A percentile compares a stretch with the other conserved stretches of the same genome.
Evolutionary conservation across 1,140 invertebrate species (phyloP).

Genomic region (Drosophila pachea): DNA sequence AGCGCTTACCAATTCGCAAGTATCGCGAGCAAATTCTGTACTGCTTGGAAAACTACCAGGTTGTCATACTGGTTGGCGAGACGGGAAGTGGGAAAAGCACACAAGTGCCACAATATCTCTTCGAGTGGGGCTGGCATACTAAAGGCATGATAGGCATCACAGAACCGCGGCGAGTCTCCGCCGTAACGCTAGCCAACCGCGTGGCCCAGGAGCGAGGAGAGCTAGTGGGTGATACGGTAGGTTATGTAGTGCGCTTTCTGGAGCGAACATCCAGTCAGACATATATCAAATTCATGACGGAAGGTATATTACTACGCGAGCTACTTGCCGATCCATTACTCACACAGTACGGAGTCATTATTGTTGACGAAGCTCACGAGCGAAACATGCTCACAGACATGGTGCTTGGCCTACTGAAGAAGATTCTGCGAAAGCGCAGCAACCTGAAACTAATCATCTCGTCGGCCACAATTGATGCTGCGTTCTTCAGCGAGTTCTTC

Average conservation of each 20-base stretch:
- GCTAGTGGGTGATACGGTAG: constrained; percentile 89
- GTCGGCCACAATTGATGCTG: constrained; percentile 97
- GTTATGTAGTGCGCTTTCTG: constrained; percentile 96
- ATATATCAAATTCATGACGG: constrained; percentile 97
- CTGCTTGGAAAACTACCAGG: constrained; percentile 93
- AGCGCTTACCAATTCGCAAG: constrained; percentile 90
- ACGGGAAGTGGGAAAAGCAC: constrained; percentile 99
- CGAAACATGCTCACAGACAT: constrained; percentile 95
- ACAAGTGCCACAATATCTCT: constrained; percentile 95
- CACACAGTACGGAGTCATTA: constrained; percentile 92
- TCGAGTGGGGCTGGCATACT: constrained; percentile 92
- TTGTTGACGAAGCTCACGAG: constrained; percentile 98
- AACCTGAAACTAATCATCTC: constrained; percentile 93
- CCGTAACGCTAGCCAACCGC: constrained; percentile 91
- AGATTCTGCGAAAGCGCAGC: constrained; percentile 91
- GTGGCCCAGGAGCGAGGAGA: constrained; percentile 94
- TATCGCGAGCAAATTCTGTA: constrained; percentile 92
- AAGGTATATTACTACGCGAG: constrained; percentile 95
- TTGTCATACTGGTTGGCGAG: constrained; percentile 94
- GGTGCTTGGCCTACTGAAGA: constrained; percentile 95
- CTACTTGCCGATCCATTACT: constrained; percentile 97
- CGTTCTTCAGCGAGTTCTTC: constrained; percentile 92
- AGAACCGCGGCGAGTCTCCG: constrained; percentile 94
- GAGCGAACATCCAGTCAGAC: constrained; percentile 86
- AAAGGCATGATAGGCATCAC: constrained; percentile 91